Evolutionary conservation across 1,140 invertebrate species (phyloP), one percentile per base, ranked within the genome.

Genomic region (Lamellibrachia luymesi): DNA sequence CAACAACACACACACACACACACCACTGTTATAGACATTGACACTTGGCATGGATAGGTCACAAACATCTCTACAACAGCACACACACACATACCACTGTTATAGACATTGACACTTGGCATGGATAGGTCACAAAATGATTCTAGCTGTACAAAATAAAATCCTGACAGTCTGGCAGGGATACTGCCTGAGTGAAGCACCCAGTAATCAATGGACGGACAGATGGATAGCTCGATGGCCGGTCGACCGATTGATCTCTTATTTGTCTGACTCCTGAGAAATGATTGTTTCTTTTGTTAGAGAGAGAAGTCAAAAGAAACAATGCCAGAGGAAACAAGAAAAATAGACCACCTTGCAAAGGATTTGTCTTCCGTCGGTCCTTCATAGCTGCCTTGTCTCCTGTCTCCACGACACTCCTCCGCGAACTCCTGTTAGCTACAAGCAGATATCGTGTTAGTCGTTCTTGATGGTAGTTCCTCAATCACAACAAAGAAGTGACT

Each of bases 61-160:
- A 38, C 97, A 96, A 98, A 98, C n/a, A 98, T 97, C 89, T 98
- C 98, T 98, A 95, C 17, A 50, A 91, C 49, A 92, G 38, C 38
- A 38, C 7, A 91, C 25, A 91, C 0, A 13, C 25, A 89, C 38
- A 38, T 1, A 38, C 38, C 25, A 93, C 50, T 89, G 38, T 27
- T 27, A 22, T 50, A 38, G 22, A 50, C 90, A 27, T 93, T 17
- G 5, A n/a, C 38, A 17, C 25, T 93, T 56, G n/a, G 25, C 27
- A 27, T 64, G 5, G 91, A 13, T 91, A 27, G 38, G 38, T 38
- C 38, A 38, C 97, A 96, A 98, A 98, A 38, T 38, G 38, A 38
- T 38, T 38, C 38, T 38, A 38, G 38, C 38, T 38, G 38, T 38
- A 38, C 38, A 38, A 38, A 38, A 38, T 38, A 38, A 38, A 38